These are phyloP conservation scores for Anguilla marmorata DNA, from an alignment of 2,797 vertebrate species.

Conservation along the genomic window DNA sequence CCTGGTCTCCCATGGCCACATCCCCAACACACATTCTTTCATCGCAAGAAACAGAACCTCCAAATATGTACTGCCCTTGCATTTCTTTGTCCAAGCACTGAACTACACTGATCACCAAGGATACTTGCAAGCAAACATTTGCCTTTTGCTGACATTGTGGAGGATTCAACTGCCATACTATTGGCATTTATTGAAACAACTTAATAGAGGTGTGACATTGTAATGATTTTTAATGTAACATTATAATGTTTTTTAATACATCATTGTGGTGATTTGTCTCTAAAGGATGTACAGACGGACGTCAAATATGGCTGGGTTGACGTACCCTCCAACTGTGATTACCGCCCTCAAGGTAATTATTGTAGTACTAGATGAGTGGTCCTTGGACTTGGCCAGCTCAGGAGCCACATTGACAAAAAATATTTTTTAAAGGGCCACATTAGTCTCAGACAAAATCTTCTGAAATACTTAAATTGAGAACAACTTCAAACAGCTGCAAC, in stretches of 20 bases:
- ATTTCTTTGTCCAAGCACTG: neutral
- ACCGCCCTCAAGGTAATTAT: constrained; percentile 85
- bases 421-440: neutral
- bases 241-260: neutral
- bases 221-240: neutral
- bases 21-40: neutral
- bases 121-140: neutral
- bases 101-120: neutral
- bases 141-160: neutral
- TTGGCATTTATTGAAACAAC: neutral
- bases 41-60: neutral
- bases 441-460: no score
- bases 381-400: neutral
- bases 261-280: constrained; percentile 29
- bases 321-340: constrained; percentile 88
- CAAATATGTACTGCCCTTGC: neutral
- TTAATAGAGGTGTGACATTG: neutral
- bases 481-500: no score
- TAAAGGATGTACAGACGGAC: constrained; percentile 94
- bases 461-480: no score
- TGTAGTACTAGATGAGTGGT: neutral
- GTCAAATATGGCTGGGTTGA: constrained; percentile 90
- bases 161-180: neutral
- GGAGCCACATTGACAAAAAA: neutral
- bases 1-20: neutral